Conservation (phyloP, 2,113 vertebrate species). For the Osmerus mordax region DNA sequence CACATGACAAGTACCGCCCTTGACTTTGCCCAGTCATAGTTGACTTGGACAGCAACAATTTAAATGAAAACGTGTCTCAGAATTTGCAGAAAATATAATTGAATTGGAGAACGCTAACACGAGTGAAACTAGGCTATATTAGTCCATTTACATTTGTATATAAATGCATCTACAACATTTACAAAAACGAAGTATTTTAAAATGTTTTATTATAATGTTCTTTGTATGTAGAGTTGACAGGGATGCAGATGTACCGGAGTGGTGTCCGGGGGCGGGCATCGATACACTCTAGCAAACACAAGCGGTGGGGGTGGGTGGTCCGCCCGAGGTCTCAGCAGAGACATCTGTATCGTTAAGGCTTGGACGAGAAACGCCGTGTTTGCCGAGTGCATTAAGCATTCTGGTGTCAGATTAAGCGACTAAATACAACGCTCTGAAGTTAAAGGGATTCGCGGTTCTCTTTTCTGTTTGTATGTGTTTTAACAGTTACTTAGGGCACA, state of each 20-base stretch:
- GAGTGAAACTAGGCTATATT: too few relatives aligned
- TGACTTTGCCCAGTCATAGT: constrained; percentile 14
- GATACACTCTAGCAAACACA: constrained; percentile 51
- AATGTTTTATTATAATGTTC: neutral
- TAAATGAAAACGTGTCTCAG: too few relatives aligned
- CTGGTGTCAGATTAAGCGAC: constrained; percentile 63
- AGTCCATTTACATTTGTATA: too few relatives aligned
- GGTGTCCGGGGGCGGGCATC: neutral
- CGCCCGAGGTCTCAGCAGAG: constrained; percentile 30
- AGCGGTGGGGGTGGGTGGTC: constrained; percentile 60
- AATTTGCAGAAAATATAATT: too few relatives aligned
- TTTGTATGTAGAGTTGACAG: constrained; percentile 2
- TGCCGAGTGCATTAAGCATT: constrained; percentile 72
- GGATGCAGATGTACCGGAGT: constrained; percentile 25
- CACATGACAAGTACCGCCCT: constrained; percentile 50
- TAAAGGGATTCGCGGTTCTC: constrained; percentile 63
- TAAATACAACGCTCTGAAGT: constrained; percentile 61
- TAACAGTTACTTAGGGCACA: constrained; percentile 67
- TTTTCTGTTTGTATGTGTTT: constrained; percentile 66
- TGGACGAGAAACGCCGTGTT: constrained; percentile 63
- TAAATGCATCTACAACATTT: too few relatives aligned
- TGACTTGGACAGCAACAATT: neutral
- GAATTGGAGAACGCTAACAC: too few relatives aligned
- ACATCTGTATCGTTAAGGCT: constrained; percentile 44
- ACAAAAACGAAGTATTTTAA: too few relatives aligned